Evolutionary conservation across 2,888 invertebrate species (phyloP).

Genomic region (Bibio marci): DNA sequence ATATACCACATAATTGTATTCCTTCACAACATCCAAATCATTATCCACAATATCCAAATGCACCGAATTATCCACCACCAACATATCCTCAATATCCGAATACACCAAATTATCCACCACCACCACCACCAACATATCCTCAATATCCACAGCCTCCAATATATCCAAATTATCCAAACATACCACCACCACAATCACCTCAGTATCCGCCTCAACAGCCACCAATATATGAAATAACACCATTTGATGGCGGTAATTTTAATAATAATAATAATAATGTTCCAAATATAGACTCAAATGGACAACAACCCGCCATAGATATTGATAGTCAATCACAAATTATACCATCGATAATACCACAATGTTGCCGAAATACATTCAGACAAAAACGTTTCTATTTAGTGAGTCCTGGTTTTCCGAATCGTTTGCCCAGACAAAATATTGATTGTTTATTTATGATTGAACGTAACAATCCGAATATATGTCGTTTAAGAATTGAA

Average conservation of each 20-base stretch:
- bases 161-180: not conserved
- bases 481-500: slow-evolving; percentile 35
- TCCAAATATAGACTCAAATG: not conserved
- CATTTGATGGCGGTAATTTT: not conserved
- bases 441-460: slow-evolving; percentile 35
- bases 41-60: slow-evolving; percentile 1
- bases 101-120: not conserved
- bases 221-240: slow-evolving; percentile 3
- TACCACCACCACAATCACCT: not conserved
- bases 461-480: slow-evolving; percentile 28
- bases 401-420: slow-evolving; percentile 39
- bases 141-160: slow-evolving; percentile 2
- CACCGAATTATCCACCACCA: not conserved
- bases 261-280: no score
- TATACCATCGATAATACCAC: slow-evolving; percentile 11
- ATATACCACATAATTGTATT: not conserved
- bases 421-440: slow-evolving; percentile 13
- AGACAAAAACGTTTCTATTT: slow-evolving; percentile 31
- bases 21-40: not conserved
- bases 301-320: not conserved
- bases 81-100: not conserved
- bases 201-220: not conserved
- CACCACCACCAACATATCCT: not conserved
- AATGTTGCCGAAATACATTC: slow-evolving; percentile 29
- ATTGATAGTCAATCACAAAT: slow-evolving; percentile 2